phyloP scores from a whole-genome alignment of 2,797 vertebrate species.

The Parauchenoglanis punctatus region DNA sequence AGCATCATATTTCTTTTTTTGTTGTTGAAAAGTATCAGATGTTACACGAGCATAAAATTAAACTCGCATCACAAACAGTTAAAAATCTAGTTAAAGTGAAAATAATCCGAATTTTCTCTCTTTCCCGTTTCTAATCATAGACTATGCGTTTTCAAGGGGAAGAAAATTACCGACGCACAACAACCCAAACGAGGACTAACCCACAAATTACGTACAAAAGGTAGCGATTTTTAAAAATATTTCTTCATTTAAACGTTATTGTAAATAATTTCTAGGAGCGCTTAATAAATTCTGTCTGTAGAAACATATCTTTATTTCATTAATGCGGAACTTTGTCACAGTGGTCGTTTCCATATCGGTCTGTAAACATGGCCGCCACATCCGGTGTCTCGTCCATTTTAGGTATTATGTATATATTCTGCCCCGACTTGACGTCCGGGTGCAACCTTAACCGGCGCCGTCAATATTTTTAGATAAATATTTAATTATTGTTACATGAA shows the following conservation, averaged over 20 bases:
- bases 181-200: background rate
- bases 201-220: background rate
- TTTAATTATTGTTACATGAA: background rate
- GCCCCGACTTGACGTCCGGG: background rate
- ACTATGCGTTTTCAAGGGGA: conserved; percentile 1
- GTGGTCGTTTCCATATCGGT: background rate
- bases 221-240: background rate
- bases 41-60: background rate
- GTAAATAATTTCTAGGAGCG: background rate
- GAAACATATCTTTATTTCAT: background rate
- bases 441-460: background rate
- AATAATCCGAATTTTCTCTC: background rate
- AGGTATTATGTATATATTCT: background rate
- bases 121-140: background rate
- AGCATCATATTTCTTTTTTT: background rate
- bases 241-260: background rate
- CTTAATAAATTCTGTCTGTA: background rate
- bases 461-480: background rate
- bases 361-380: background rate
- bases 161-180: background rate
- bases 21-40: background rate
- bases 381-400: background rate
- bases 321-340: background rate
- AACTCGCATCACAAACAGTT: background rate
- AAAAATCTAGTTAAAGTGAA: background rate